A percentile compares a stretch with the other conserved stretches of the same genome.
These are phyloP conservation scores for Arctopsyche grandis DNA, from an alignment of 1,140 invertebrate species.

Conservation along the genomic window DNA sequence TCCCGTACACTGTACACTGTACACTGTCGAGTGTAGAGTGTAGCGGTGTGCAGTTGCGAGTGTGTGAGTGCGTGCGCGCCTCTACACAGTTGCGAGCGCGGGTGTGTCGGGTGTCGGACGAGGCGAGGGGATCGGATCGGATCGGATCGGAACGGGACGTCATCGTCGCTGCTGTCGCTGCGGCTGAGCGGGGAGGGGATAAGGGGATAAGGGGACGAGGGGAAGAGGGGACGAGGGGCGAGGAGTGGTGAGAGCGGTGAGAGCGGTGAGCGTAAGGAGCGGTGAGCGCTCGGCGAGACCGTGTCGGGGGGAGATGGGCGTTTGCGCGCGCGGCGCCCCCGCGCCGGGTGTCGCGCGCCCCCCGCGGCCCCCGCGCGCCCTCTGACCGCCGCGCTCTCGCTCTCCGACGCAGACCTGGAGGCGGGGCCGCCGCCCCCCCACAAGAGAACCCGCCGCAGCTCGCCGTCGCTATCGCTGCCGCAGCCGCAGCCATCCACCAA, in stretches of 20 bases:
- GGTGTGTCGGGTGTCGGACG: too few relatives aligned
- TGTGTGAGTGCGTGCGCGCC: too few relatives aligned
- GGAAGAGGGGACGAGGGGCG: not conserved
- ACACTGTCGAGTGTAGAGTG: too few relatives aligned
- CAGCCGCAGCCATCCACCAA: not conserved
- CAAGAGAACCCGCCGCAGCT: slow-evolving; percentile 42
- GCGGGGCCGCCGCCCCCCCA: slow-evolving; percentile 26
- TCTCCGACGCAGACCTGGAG: slow-evolving; percentile 17
- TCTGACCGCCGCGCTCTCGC: slow-evolving; percentile 62
- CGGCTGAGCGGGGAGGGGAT: too few relatives aligned
- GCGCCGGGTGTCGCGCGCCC: slow-evolving; percentile 48
- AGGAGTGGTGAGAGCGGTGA: not conserved
- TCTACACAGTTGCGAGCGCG: too few relatives aligned
- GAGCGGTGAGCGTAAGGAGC: not conserved
- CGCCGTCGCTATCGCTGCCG: slow-evolving; percentile 51
- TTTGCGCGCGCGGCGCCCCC: slow-evolving; percentile 16
- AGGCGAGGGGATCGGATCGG: too few relatives aligned
- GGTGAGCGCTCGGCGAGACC: not conserved
- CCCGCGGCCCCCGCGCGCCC: slow-evolving; percentile 58
- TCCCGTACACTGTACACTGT: too few relatives aligned
- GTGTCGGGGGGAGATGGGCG: slow-evolving; percentile 13
- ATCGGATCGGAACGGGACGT: too few relatives aligned
- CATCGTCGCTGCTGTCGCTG: too few relatives aligned
- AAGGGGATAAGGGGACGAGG: not conserved
- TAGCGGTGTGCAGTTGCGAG: too few relatives aligned